Percentiles rank a stretch among this genome's conserved stretches.
Evolutionary conservation across 2,113 vertebrate species (phyloP).

Genomic region (Argyrosomus japonicus): DNA sequence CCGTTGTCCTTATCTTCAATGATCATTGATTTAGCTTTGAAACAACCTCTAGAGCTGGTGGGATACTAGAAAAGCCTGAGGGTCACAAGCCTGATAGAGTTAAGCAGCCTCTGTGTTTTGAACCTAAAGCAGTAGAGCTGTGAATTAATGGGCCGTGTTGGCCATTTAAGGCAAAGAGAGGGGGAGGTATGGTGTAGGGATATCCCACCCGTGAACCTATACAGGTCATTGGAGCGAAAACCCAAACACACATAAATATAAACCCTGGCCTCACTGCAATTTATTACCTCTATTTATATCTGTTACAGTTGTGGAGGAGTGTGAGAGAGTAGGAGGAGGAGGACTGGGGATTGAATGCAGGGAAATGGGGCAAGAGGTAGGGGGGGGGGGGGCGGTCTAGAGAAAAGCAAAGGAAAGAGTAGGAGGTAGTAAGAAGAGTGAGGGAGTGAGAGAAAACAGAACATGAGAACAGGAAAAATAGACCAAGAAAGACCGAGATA

Average conservation of each 20-base stretch:
- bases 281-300: conserved; percentile 71
- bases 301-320: conserved; percentile 36
- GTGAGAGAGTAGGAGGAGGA: conserved; percentile 27
- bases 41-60: conserved; percentile 2
- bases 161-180: conserved; percentile 4
- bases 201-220: conserved; percentile 31
- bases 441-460: conserved; percentile 15
- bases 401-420: neutral
- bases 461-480: conserved; percentile 5
- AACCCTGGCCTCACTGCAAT: conserved; percentile 40
- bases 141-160: conserved; percentile 45
- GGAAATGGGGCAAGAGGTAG: conserved; percentile 45
- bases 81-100: conserved; percentile 37
- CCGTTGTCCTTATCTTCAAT: conserved; percentile 9
- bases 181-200: neutral
- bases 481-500: neutral
- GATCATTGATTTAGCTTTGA: conserved; percentile 36
- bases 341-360: conserved; percentile 30
- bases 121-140: conserved; percentile 30
- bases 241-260: conserved; percentile 51
- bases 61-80: conserved; percentile 25
- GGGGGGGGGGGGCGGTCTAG: neutral
- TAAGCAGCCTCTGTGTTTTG: conserved; percentile 38
- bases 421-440: neutral
- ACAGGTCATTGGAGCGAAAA: conserved; percentile 50